These are phyloP conservation scores for Tachysurus vachellii DNA, from an alignment of 2,113 vertebrate species.

Conservation along the genomic window DNA sequence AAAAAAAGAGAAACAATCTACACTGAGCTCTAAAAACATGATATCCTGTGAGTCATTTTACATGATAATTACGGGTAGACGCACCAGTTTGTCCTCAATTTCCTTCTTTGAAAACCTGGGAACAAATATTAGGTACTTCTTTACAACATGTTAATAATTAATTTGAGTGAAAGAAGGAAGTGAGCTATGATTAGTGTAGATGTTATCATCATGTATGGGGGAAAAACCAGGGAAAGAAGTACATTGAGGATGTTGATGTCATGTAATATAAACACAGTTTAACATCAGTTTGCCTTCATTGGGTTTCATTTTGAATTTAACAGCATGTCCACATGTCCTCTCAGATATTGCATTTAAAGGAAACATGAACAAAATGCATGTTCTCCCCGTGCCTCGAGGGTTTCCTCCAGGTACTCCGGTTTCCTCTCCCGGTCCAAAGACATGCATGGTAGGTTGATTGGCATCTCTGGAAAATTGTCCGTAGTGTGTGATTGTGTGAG, in stretches of 20 bases:
- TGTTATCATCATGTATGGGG: neutral
- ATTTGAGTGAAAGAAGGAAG: neutral
- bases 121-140: neutral
- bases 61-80: neutral
- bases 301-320: neutral
- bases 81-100: neutral
- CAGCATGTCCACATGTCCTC: neutral
- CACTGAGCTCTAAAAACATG: slow-evolving; percentile 6
- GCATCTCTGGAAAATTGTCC: too few species aligned
- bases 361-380: neutral
- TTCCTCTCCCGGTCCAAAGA: too few species aligned
- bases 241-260: neutral
- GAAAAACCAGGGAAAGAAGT: neutral
- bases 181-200: neutral
- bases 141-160: neutral
- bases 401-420: too few species aligned
- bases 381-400: too few species aligned
- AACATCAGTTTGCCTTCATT: neutral
- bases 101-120: neutral
- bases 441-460: too few species aligned
- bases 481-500: too few species aligned
- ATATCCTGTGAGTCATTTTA: neutral
- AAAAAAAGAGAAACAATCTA: slow-evolving; percentile 54
- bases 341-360: neutral
- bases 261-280: neutral